These are phyloP conservation scores for Takifugu flavidus DNA, from an alignment of 2,113 vertebrate species.

Conservation along the genomic window DNA sequence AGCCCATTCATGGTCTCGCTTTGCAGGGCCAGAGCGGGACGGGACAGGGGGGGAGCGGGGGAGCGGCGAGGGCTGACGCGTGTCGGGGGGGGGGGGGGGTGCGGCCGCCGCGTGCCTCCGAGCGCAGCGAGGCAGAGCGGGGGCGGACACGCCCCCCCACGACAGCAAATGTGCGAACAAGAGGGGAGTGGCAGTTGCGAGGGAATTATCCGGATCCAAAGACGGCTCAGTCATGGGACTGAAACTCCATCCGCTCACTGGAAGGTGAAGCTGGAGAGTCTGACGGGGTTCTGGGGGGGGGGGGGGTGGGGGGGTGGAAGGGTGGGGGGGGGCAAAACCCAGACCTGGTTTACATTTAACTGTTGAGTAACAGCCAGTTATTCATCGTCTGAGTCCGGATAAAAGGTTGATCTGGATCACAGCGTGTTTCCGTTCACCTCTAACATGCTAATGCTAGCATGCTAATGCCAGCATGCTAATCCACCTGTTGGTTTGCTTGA, in stretches of 20 bases:
- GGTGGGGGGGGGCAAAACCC: conserved; percentile 6
- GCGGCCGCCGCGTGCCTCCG: no score
- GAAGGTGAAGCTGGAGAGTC: conserved; percentile 23
- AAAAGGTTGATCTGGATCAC: no score
- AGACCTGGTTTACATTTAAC: conserved; percentile 5
- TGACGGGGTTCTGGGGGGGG: background rate
- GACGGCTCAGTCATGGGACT: conserved; percentile 69
- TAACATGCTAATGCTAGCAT: no score
- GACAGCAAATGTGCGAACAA: conserved; percentile 43
- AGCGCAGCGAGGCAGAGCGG: conserved; percentile 9
- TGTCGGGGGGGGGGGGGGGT: conserved; percentile 5
- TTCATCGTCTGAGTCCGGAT: no score
- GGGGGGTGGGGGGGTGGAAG: conserved; percentile 17
- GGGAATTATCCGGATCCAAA: conserved; percentile 48
- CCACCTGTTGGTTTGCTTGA: no score
- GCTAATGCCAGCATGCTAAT: no score
- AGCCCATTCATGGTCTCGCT: conserved; percentile 80
- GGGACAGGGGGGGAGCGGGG: conserved; percentile 45
- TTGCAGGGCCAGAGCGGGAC: conserved; percentile 62
- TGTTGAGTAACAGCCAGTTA: no score
- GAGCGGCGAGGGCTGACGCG: conserved; percentile 22
- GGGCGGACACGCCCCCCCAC: conserved; percentile 46
- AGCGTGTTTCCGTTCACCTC: no score
- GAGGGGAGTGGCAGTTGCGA: conserved; percentile 32
- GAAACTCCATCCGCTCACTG: conserved; percentile 68